These are phyloP conservation scores for Macropis europaea DNA, from an alignment of 2,888 invertebrate genomes.

Conservation along the genomic window DNA sequence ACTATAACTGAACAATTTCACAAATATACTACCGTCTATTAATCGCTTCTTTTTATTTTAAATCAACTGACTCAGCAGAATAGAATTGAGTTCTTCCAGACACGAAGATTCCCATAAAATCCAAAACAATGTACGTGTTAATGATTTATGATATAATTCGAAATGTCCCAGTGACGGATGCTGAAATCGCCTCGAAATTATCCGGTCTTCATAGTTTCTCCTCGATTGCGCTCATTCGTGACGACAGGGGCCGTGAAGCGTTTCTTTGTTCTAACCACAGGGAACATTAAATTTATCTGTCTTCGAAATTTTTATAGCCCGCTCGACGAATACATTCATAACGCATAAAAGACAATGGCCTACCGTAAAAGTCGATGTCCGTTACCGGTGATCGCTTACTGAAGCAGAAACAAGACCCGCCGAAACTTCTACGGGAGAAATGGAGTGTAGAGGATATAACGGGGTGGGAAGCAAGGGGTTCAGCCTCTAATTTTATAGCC, in stretches of 20 bases:
- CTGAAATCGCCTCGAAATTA: no score
- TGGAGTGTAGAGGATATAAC: slow-evolving; percentile 44
- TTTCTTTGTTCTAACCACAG: slow-evolving; percentile 26
- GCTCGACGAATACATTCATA: slow-evolving; percentile 46
- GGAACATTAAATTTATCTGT: slow-evolving; percentile 31
- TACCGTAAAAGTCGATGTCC: slow-evolving; percentile 52
- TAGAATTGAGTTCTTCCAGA: no score
- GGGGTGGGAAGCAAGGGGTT: background rate
- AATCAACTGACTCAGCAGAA: no score
- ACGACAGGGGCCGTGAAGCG: background rate
- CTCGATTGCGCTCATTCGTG: no score
- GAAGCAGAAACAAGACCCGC: slow-evolving; percentile 40
- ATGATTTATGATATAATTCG: no score
- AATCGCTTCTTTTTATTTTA: no score
- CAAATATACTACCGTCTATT: no score
- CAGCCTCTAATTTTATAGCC: slow-evolving; percentile 57
- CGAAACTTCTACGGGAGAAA: slow-evolving; percentile 36
- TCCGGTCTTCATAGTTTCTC: no score
- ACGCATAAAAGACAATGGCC: slow-evolving; percentile 54
- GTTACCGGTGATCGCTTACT: slow-evolving; percentile 35
- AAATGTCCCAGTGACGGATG: no score
- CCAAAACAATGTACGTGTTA: no score
- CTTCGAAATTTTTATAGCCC: slow-evolving; percentile 42
- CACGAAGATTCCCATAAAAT: no score
- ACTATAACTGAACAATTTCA: no score